Percentiles rank a stretch among this genome's conserved stretches.
Conservation (phyloP, 2,888 invertebrate genomes). For the Vandiemenella viatica region DNA sequence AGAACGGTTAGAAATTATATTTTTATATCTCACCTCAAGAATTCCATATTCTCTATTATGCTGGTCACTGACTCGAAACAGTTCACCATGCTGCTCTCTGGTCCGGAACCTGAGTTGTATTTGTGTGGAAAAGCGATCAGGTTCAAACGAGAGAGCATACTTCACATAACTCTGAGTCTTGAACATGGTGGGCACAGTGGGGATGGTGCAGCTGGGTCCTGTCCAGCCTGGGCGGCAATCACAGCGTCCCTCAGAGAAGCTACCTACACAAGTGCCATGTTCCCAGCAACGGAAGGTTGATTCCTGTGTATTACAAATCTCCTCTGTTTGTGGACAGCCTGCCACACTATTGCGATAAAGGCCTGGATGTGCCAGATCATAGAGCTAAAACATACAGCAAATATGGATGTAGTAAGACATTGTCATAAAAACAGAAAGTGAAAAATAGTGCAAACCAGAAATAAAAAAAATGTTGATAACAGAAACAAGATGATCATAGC, state of each 20-base stretch:
- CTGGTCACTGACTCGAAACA: conserved; percentile 86
- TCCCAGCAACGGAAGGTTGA: conserved; percentile 78
- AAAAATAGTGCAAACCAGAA: no score
- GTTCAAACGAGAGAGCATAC: conserved; percentile 87
- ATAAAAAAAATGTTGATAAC: no score
- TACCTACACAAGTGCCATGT: conserved; percentile 87
- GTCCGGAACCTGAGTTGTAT: conserved; percentile 88
- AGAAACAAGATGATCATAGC: no score
- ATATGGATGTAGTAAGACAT: no score
- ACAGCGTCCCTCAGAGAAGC: conserved; percentile 76
- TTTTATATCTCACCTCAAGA: conserved; percentile 51
- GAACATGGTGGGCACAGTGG: conserved; percentile 82
- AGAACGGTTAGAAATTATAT: no score
- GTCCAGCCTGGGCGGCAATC: conserved; percentile 93
- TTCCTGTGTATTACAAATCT: conserved; percentile 76
- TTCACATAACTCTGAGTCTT: conserved; percentile 92
- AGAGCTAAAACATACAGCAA: conserved; percentile 45
- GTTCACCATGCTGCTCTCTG: conserved; percentile 79
- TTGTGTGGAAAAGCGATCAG: conserved; percentile 81
- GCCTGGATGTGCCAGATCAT: conserved; percentile 89
- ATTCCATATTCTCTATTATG: conserved; percentile 90
- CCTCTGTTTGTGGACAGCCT: conserved; percentile 88
- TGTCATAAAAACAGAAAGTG: no score
- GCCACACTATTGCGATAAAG: conserved; percentile 69
- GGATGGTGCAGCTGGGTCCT: conserved; percentile 72